Base-by-base conservation (phyloP, 1,140 invertebrate species). In the Zophobas morio region DNA sequence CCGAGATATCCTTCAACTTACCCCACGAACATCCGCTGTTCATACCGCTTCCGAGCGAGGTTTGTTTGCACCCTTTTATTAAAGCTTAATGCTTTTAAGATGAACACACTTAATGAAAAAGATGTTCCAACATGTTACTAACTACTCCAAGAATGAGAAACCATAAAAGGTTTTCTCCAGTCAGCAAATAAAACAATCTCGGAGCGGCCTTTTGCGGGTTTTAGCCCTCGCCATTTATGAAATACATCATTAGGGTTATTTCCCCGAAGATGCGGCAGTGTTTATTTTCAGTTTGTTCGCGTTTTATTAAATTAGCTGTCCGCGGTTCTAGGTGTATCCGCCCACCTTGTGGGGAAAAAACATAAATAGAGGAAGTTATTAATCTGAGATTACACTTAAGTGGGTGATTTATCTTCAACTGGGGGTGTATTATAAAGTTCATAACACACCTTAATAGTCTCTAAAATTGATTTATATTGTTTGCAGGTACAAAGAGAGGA, bases 1-100 rank as follows among this genome's bases (percentile, higher is more conserved):
- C 94, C 94, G 0, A 88, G 92, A 78, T 96, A 95, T 87, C 95
- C 95, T 3, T 95, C 94, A 47, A 93, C 90, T 78, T 96, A 96
- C 84, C 94, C 94, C n/a, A 92, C 91, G 80, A 92, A 94, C 84
- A 89, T 93, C 80, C 89, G 90, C 49, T 96, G 95, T 87, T 91
- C 91, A 76, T 96, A 96, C 87, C 90, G 91, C 81, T 96, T 96
- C 86, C 88, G 90, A 83, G 93, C 92, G 71, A 93, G 93, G 93
- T 94, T 87, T 85, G 86, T 86, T 63, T 63, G 37, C 6, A 2
- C 37, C 32, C 37, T 39, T 6, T 63, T 20, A 1, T 63, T 63
- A 37, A 20, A 37, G 6, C 49, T 20, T 51, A 51, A 51, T 51
- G 49, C n/a, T 51, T 51, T 2, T 51, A 51, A 51, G 49, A 51